Conservation (phyloP, 2,888 invertebrate genomes). For the Lithosia quadra region DNA sequence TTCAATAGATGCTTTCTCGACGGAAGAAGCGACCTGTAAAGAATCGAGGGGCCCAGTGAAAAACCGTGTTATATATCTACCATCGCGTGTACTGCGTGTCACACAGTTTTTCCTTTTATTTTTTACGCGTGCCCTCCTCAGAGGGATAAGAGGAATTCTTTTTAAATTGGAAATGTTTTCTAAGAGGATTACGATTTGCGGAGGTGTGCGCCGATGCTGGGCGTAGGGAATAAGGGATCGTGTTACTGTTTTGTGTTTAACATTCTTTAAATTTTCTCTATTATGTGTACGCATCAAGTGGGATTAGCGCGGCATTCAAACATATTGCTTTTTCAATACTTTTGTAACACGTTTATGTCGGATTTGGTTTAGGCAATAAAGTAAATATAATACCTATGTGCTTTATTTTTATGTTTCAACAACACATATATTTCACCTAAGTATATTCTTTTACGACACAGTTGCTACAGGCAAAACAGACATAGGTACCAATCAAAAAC, state of each 20-base stretch:
- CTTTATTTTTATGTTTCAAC: not conserved
- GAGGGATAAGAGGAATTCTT: constrained; percentile 86
- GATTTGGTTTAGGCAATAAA: constrained; percentile 5
- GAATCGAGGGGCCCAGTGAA: constrained; percentile 79
- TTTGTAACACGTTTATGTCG: constrained; percentile 9
- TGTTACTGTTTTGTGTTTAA: constrained; percentile 73
- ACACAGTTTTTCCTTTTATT: constrained; percentile 84
- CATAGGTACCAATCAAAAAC: too few species aligned
- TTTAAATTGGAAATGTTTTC: constrained; percentile 88
- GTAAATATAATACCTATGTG: not conserved
- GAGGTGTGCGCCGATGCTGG: constrained; percentile 78
- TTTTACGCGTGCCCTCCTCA: constrained; percentile 84
- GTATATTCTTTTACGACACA: too few species aligned
- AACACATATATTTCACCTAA: too few species aligned
- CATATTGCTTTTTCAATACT: constrained; percentile 31
- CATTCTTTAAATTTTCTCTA: constrained; percentile 65
- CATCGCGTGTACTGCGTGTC: constrained; percentile 72
- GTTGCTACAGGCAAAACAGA: too few species aligned
- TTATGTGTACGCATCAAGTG: constrained; percentile 56
- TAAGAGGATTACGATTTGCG: constrained; percentile 87
- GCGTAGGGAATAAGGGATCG: constrained; percentile 77
- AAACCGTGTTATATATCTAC: constrained; percentile 69
- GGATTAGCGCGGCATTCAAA: constrained; percentile 49
- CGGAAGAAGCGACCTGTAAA: constrained; percentile 85
- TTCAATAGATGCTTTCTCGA: constrained; percentile 86